A percentile compares a stretch with the other conserved stretches of the same genome.
These are phyloP conservation scores for Hystrix brachyura DNA, from an alignment of 2,113 vertebrate species.

Conservation along the genomic window DNA sequence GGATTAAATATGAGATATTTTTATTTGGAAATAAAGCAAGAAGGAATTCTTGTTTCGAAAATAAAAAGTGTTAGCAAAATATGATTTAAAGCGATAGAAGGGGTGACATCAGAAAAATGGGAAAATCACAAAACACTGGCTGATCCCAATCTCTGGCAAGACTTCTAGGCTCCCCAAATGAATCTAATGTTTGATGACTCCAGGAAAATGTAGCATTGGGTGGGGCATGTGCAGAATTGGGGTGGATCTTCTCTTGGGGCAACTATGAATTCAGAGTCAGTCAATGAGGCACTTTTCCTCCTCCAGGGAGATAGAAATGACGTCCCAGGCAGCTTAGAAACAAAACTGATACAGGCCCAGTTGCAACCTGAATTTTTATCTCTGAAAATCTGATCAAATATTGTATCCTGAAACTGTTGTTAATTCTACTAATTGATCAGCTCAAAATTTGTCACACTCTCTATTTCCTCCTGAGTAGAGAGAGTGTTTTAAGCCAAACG, in stretches of 20 bases:
- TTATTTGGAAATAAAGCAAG: slow-evolving; percentile 34
- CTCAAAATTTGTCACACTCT: not conserved
- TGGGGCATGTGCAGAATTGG: not conserved
- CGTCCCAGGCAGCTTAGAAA: not conserved
- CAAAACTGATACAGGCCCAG: not conserved
- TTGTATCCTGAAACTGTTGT: not conserved
- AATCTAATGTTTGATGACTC: not conserved
- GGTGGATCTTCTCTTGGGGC: not conserved
- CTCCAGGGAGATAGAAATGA: not conserved
- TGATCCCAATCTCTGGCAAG: not conserved
- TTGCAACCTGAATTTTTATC: not conserved
- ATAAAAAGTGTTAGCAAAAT: slow-evolving; percentile 5
- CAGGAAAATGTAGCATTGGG: not conserved
- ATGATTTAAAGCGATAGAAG: slow-evolving; percentile 11
- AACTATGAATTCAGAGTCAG: not conserved
- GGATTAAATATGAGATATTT: not conserved
- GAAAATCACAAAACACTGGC: not conserved
- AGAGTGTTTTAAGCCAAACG: not conserved
- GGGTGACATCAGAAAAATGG: not conserved
- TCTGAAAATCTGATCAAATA: not conserved
- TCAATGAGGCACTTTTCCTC: not conserved
- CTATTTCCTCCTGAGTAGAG: not conserved
- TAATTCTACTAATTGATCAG: not conserved
- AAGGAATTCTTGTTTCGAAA: slow-evolving; percentile 29
- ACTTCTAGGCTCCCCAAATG: not conserved